Evolutionary conservation across 2,797 vertebrate species (phyloP).

Genomic region (Coluber constrictor): DNA sequence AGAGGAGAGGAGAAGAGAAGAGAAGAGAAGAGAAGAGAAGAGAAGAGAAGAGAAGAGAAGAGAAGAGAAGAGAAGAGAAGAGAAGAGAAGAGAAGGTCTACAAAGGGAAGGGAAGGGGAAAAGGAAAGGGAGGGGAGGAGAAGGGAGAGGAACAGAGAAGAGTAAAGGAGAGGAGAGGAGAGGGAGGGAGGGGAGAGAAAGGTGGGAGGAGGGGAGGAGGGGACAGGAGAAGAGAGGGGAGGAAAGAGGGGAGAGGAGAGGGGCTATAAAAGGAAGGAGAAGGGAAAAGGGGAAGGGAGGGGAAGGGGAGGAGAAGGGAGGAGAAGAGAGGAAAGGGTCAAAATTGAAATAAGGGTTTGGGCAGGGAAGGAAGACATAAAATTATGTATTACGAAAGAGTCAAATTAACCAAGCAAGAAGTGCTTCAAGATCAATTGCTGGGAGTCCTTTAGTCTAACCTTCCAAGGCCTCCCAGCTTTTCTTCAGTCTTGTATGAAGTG

Average conservation of each 20-base stretch:
- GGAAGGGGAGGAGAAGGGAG: not conserved
- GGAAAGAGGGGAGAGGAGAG: not conserved
- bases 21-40: no score
- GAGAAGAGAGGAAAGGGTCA: not conserved
- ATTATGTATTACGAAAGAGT: not conserved
- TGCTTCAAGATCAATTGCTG: not conserved
- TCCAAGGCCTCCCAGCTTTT: not conserved
- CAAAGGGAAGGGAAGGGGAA: rapidly evolving
- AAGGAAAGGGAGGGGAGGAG: not conserved
- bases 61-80: no score
- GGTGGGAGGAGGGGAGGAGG: no score
- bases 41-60: no score
- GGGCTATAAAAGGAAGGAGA: not conserved
- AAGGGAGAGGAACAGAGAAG: no score
- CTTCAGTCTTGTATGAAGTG: not conserved
- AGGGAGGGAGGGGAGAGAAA: no score
- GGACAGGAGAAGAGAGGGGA: rapidly evolving
- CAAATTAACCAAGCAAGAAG: not conserved
- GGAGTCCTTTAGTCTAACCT: not conserved
- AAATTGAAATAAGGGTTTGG: not conserved
- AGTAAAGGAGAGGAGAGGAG: no score
- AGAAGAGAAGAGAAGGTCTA: not conserved
- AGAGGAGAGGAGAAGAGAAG: not conserved
- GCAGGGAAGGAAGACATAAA: not conserved
- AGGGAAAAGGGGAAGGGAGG: no score